Conservation (phyloP, 2,888 invertebrate species). For the Anthrax anthrax region DNA sequence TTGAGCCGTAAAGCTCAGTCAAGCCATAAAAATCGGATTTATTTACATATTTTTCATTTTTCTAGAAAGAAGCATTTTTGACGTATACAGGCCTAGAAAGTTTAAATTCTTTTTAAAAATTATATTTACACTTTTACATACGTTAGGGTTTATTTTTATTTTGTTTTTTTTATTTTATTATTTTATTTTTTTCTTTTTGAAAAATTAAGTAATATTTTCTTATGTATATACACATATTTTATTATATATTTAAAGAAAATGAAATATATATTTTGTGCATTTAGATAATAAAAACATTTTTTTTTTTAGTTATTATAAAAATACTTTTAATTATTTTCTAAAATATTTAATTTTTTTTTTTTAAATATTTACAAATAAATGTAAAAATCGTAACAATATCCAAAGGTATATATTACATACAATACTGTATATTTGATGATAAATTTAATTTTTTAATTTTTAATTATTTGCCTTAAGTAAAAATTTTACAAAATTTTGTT, state of each 20-base stretch:
- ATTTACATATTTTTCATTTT: too few relatives aligned
- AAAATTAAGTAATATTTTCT: constrained; percentile 2
- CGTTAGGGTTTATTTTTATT: background rate
- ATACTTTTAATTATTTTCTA: too few relatives aligned
- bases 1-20: too few relatives aligned
- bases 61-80: too few relatives aligned
- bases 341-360: constrained; percentile 2
- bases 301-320: background rate
- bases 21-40: too few relatives aligned
- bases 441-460: too few relatives aligned
- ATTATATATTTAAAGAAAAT: constrained; percentile 2
- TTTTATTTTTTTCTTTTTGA: constrained; percentile 3
- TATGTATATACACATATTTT: constrained; percentile 1
- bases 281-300: constrained; percentile 1
- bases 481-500: too few relatives aligned
- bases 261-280: constrained; percentile 3
- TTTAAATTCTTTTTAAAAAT: too few relatives aligned
- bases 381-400: constrained; percentile 14
- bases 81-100: too few relatives aligned
- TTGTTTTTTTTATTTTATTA: constrained; percentile 3
- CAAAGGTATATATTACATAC: constrained; percentile 13
- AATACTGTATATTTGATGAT: constrained; percentile 14
- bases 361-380: too few relatives aligned
- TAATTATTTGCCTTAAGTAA: constrained; percentile 17
- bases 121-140: too few relatives aligned